These are phyloP conservation scores for Lasioglossum oenotherae DNA, from an alignment of 2,888 invertebrate genomes.

Conservation along the genomic window DNA sequence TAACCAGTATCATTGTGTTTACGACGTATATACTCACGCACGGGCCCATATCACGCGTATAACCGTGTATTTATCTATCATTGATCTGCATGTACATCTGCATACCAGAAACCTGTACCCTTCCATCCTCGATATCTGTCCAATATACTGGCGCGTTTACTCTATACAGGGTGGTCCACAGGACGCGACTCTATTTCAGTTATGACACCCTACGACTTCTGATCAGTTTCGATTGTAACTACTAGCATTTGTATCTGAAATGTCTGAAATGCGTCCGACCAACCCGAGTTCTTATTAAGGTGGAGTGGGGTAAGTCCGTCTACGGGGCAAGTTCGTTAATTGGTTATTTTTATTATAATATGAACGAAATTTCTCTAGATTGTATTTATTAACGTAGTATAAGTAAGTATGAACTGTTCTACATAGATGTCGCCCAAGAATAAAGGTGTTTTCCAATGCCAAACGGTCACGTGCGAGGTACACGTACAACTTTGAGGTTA, in stretches of 20 bases:
- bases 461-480: too few species aligned
- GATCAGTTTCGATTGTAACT: background rate
- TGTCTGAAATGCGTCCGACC: background rate
- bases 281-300: too few species aligned
- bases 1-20: slow-evolving; percentile 27
- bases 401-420: too few species aligned
- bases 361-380: too few species aligned
- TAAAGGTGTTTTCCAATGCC: too few species aligned
- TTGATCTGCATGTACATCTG: slow-evolving; percentile 42
- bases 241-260: background rate
- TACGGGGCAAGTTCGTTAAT: too few species aligned
- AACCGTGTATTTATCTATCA: slow-evolving; percentile 44
- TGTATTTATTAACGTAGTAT: too few species aligned
- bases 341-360: too few species aligned
- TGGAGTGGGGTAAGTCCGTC: too few species aligned
- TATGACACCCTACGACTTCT: background rate
- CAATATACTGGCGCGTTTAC: background rate
- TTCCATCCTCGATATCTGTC: slow-evolving; percentile 20
- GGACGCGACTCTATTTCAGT: background rate
- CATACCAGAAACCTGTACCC: slow-evolving; percentile 26
- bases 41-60: slow-evolving; percentile 18
- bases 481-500: too few species aligned
- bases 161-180: background rate
- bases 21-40: slow-evolving; percentile 12
- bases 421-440: too few species aligned